phyloP scores from a whole-genome alignment of 2,888 invertebrate genomes.

The Aleiodes alternator region DNA sequence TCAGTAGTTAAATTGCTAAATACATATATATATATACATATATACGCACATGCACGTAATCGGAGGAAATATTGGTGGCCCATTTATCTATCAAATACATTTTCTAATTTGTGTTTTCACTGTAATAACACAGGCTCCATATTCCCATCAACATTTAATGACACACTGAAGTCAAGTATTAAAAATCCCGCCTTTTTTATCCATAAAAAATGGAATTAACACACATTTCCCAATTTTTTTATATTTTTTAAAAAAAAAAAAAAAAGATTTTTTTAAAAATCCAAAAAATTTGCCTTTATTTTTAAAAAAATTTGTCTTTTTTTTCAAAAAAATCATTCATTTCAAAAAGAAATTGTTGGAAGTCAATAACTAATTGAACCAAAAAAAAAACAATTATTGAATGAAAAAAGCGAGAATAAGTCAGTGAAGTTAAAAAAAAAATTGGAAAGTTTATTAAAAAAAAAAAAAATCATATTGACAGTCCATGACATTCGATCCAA shows the following conservation, averaged over 20 bases:
- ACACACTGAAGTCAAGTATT: too few species aligned
- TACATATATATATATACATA: background rate
- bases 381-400: too few species aligned
- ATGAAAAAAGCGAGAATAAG: background rate
- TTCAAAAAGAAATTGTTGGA: too few species aligned
- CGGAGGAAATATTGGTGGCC: background rate
- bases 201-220: too few species aligned
- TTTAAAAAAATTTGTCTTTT: too few species aligned
- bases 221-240: too few species aligned
- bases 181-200: background rate
- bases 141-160: too few species aligned
- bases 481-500: slow-evolving; percentile 24
- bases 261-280: too few species aligned
- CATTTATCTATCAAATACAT: slow-evolving; percentile 10
- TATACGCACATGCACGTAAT: background rate
- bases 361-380: too few species aligned
- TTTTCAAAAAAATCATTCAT: too few species aligned
- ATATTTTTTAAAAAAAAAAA: too few species aligned
- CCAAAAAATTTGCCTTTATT: too few species aligned
- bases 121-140: background rate
- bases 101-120: slow-evolving; percentile 30
- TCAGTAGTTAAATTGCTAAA: background rate
- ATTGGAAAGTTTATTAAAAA: background rate
- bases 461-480: background rate
- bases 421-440: background rate